Conservation (phyloP, 2,113 vertebrate species). For the Planiliza haematocheilus region DNA sequence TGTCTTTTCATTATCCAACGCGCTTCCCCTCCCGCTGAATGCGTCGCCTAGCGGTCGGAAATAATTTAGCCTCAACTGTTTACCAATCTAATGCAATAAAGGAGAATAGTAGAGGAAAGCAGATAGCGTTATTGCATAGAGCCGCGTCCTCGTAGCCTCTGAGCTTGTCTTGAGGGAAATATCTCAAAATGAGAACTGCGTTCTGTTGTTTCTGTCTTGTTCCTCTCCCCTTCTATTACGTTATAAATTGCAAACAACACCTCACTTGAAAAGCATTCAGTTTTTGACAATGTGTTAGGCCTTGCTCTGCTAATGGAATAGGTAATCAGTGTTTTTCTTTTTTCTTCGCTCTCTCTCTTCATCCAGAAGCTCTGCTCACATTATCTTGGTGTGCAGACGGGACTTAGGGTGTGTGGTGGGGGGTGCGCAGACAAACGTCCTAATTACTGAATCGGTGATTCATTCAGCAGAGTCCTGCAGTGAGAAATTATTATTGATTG, state of each 20-base stretch:
- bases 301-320: conserved; percentile 56
- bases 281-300: conserved; percentile 49
- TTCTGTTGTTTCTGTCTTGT: conserved; percentile 23
- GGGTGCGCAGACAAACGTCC: conserved; percentile 62
- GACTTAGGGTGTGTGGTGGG: conserved; percentile 50
- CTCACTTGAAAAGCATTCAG: conserved; percentile 50
- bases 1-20: background rate
- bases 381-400: conserved; percentile 67
- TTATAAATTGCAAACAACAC: conserved; percentile 63
- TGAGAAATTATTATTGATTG: conserved; percentile 78
- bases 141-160: conserved; percentile 22
- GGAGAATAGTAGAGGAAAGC: conserved; percentile 33
- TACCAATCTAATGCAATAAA: conserved; percentile 60
- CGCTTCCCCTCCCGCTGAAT: conserved; percentile 30
- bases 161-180: conserved; percentile 55
- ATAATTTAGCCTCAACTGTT: conserved; percentile 54
- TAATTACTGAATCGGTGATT: conserved; percentile 76
- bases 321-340: conserved; percentile 62
- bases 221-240: conserved; percentile 46
- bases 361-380: conserved; percentile 60
- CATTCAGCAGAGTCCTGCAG: conserved; percentile 69
- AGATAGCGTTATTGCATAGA: conserved; percentile 42
- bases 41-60: conserved; percentile 12
- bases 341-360: conserved; percentile 34
- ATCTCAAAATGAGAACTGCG: conserved; percentile 42